Percentiles rank a stretch among this genome's conserved stretches.
phyloP scores from a whole-genome alignment of 2,797 vertebrate species.

The Pseudochromis fuscus region DNA sequence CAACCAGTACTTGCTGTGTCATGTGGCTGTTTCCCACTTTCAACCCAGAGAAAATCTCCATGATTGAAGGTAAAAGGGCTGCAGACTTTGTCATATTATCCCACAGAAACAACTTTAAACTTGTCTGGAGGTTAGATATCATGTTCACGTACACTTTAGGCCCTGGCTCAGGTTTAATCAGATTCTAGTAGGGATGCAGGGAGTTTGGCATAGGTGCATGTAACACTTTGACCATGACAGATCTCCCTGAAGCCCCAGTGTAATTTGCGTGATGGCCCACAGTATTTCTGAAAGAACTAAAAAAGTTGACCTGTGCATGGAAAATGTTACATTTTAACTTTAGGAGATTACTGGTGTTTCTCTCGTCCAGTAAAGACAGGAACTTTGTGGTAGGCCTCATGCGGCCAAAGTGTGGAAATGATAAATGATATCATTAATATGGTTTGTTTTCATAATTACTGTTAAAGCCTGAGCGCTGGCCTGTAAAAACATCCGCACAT shows the following conservation, averaged over 20 bases:
- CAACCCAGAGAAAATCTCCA: constrained; percentile 14
- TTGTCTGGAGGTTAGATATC: constrained; percentile 45
- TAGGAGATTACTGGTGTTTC: constrained; percentile 60
- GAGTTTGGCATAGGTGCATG: constrained; percentile 51
- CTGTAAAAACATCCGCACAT: constrained; percentile 80
- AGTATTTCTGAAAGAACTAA: constrained; percentile 38
- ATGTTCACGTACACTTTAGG: constrained; percentile 39
- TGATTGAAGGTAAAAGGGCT: constrained; percentile 33
- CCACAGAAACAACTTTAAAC: constrained; percentile 36
- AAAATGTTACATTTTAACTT: constrained; percentile 64
- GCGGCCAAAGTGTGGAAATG: constrained; percentile 78
- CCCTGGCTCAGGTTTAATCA: constrained; percentile 45
- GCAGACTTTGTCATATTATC: constrained; percentile 33
- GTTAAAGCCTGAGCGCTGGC: constrained; percentile 71
- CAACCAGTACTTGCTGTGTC: constrained; percentile 6
- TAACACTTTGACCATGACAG: constrained; percentile 46
- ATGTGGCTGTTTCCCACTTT: constrained; percentile 8
- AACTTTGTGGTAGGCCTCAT: constrained; percentile 64
- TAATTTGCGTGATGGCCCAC: constrained; percentile 50
- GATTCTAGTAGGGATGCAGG: constrained; percentile 44
- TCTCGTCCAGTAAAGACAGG: constrained; percentile 59
- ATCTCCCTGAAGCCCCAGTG: constrained; percentile 46
- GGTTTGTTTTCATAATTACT: constrained; percentile 85
- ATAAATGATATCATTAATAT: constrained; percentile 84
- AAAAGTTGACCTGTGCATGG: constrained; percentile 53